phyloP scores from a whole-genome alignment of 2,888 invertebrate genomes.

The Macroteleia sp. region DNA sequence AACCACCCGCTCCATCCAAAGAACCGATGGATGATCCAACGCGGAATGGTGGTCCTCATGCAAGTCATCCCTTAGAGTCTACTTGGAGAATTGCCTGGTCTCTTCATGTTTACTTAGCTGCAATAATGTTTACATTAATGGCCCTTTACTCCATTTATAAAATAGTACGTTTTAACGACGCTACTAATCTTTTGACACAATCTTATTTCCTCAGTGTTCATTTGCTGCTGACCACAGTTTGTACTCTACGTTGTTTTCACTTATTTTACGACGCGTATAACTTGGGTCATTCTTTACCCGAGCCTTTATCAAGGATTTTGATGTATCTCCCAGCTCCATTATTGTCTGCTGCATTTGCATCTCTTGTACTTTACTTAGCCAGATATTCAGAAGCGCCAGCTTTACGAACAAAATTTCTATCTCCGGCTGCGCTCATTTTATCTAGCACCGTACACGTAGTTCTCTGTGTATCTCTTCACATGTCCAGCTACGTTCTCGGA shows the following conservation, averaged over 20 bases:
- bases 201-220: conserved; percentile 95
- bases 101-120: conserved; percentile 94
- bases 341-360: conserved; percentile 94
- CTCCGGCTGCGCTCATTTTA: conserved; percentile 91
- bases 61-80: conserved; percentile 83
- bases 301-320: conserved; percentile 91
- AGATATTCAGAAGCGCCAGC: conserved; percentile 92
- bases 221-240: conserved; percentile 91
- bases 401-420: conserved; percentile 88
- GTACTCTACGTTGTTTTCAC: conserved; percentile 92
- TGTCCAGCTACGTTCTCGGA: conserved; percentile 83
- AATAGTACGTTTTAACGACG: conserved; percentile 93
- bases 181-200: conserved; percentile 93
- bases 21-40: conserved; percentile 71
- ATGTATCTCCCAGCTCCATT: conserved; percentile 94
- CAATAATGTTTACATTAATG: conserved; percentile 92
- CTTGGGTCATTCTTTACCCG: conserved; percentile 91
- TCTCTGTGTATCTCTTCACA: conserved; percentile 92
- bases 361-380: conserved; percentile 93
- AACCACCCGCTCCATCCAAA: conserved; percentile 78
- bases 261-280: conserved; percentile 97
- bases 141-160: conserved; percentile 94
- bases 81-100: conserved; percentile 96
- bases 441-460: conserved; percentile 92
- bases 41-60: conserved; percentile 78